Conservation (phyloP, 1,140 invertebrate genomes). For the Drosophila parabipectinata region DNA sequence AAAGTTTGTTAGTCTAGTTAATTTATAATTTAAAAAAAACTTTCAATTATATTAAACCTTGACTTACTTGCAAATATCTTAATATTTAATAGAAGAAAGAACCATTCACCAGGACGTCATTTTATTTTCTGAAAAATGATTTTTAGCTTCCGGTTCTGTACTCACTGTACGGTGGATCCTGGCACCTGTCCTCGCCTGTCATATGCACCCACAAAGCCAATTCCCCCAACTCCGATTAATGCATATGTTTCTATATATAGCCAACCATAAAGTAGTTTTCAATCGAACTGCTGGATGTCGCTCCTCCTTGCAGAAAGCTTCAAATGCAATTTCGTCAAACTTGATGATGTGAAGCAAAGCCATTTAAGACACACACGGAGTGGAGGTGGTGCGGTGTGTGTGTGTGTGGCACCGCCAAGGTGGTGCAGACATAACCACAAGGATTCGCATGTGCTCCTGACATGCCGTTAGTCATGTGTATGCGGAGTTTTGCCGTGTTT, state of each 20-base stretch:
- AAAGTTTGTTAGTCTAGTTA: too few species aligned
- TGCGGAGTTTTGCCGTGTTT: conserved; percentile 51
- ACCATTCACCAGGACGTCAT: too few species aligned
- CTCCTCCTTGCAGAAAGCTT: conserved; percentile 30
- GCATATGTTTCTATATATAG: background rate
- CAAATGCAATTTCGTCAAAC: conserved; percentile 70
- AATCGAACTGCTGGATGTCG: conserved; percentile 37
- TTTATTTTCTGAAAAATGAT: background rate
- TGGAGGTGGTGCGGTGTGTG: conserved; percentile 2
- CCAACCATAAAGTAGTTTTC: conserved; percentile 31
- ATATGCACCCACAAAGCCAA: conserved; percentile 14
- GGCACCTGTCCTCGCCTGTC: conserved; percentile 10
- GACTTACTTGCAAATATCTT: too few species aligned
- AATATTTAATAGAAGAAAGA: too few species aligned
- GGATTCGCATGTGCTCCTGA: conserved; percentile 39
- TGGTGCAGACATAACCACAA: conserved; percentile 31
- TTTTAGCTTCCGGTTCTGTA: background rate
- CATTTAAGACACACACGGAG: conserved; percentile 34
- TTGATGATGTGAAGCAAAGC: conserved; percentile 61
- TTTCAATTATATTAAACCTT: too few species aligned
- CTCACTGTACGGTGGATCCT: background rate
- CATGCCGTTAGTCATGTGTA: conserved; percentile 51
- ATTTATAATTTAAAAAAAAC: too few species aligned
- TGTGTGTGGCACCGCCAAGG: background rate
- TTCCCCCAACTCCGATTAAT: background rate